These are phyloP conservation scores for Bungarus multicinctus DNA, from an alignment of 2,113 vertebrate species.

Conservation along the genomic window DNA sequence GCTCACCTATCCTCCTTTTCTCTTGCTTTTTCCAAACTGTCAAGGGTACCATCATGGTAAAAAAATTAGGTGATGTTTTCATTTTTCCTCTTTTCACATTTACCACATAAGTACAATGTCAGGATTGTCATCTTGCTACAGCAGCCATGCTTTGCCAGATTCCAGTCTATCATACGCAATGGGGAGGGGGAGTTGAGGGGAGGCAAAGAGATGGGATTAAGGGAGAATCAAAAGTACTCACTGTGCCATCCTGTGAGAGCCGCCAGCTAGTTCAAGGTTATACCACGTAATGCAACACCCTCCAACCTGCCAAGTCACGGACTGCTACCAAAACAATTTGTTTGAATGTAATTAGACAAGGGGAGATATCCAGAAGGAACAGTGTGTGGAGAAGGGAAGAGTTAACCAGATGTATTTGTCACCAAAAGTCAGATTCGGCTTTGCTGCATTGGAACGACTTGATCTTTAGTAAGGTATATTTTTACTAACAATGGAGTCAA, in stretches of 20 bases:
- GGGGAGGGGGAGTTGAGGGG: not conserved
- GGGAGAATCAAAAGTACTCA: not conserved
- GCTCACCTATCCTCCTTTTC: not conserved
- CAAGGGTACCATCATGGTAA: not conserved
- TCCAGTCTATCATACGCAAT: not conserved
- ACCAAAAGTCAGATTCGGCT: not conserved
- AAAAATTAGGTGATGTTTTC: not conserved
- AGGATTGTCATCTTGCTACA: not conserved
- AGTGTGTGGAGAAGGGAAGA: not conserved
- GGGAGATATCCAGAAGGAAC: not conserved
- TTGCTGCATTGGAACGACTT: not conserved
- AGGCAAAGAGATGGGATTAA: not conserved
- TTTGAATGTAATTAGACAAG: not conserved
- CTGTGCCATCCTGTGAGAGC: not conserved
- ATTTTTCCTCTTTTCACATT: not conserved
- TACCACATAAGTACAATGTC: not conserved
- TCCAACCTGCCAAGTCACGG: not conserved
- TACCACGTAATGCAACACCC: not conserved
- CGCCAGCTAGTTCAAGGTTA: not conserved
- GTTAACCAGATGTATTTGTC: no score
- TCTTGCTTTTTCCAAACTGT: not conserved
- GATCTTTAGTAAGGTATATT: not conserved
- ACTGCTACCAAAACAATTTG: not conserved
- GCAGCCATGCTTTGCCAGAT: not conserved
- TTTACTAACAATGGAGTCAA: not conserved